Evolutionary conservation across 2,797 vertebrate genomes (phyloP).

Genomic region (Benthosema pterotum): DNA sequence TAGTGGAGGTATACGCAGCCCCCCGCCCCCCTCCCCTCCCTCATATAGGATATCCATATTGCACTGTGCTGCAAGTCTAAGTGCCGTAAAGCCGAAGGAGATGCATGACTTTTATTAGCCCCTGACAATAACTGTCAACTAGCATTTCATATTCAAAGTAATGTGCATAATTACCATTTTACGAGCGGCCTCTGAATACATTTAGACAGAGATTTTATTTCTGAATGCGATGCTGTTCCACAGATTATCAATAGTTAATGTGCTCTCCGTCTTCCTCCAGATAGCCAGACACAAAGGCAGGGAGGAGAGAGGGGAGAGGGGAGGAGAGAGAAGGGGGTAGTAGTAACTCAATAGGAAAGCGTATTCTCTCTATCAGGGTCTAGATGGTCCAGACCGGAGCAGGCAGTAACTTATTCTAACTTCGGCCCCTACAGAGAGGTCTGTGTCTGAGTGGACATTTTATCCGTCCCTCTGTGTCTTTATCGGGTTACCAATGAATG

Average conservation of each 20-base stretch:
- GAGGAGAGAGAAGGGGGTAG: slow-evolving; percentile 9
- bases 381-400: background rate
- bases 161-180: slow-evolving; percentile 71
- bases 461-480: background rate
- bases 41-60: slow-evolving; percentile 36
- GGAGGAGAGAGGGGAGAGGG: background rate
- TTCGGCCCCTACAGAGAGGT: background rate
- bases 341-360: slow-evolving; percentile 2
- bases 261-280: slow-evolving; percentile 49
- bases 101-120: slow-evolving; percentile 66
- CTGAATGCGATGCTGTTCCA: slow-evolving; percentile 63
- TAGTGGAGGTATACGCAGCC: background rate
- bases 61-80: slow-evolving; percentile 1
- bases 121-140: slow-evolving; percentile 66
- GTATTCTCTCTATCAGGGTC: background rate
- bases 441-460: slow-evolving; percentile 1
- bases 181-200: slow-evolving; percentile 66
- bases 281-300: slow-evolving; percentile 37
- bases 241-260: slow-evolving; percentile 74
- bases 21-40: too few relatives aligned
- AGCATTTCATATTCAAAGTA: slow-evolving; percentile 71
- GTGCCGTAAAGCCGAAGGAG: slow-evolving; percentile 41
- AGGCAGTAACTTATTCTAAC: slow-evolving; percentile 1
- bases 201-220: slow-evolving; percentile 68
- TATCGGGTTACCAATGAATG: slow-evolving; percentile 1